phyloP scores from a whole-genome alignment of 2,113 vertebrate genomes.

The Oncorhynchus gorbuscha region DNA sequence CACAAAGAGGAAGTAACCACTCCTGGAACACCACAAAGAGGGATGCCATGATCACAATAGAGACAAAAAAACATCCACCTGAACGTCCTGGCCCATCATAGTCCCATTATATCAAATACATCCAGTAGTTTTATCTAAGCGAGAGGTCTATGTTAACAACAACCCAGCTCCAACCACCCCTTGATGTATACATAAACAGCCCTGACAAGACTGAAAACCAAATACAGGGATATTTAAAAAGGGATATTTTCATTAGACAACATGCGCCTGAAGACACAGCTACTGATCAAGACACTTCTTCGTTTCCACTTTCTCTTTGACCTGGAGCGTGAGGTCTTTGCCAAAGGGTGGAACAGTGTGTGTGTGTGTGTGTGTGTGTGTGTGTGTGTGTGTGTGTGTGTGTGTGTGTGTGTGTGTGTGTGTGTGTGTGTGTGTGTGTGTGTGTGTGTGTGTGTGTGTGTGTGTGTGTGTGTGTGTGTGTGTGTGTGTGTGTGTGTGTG shows the following conservation, averaged over 20 bases:
- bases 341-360: neutral
- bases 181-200: conserved; percentile 46
- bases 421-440: neutral
- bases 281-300: neutral
- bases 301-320: neutral
- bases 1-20: no score
- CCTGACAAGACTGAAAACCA: conserved; percentile 29
- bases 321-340: neutral
- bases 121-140: conserved; percentile 14
- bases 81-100: conserved; percentile 3
- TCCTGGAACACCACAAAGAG: no score
- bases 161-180: conserved; percentile 17
- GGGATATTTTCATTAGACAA: no score
- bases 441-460: neutral
- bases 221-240: neutral
- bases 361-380: neutral
- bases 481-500: neutral
- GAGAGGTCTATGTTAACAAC: conserved; percentile 44
- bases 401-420: neutral
- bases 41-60: neutral
- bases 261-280: neutral
- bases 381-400: neutral
- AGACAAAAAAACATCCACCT: neutral
- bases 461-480: neutral
- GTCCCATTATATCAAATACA: neutral